A percentile compares a stretch with the other conserved stretches of the same genome.
phyloP scores from a whole-genome alignment of 1,140 invertebrate genomes.

The Diprion similis region DNA sequence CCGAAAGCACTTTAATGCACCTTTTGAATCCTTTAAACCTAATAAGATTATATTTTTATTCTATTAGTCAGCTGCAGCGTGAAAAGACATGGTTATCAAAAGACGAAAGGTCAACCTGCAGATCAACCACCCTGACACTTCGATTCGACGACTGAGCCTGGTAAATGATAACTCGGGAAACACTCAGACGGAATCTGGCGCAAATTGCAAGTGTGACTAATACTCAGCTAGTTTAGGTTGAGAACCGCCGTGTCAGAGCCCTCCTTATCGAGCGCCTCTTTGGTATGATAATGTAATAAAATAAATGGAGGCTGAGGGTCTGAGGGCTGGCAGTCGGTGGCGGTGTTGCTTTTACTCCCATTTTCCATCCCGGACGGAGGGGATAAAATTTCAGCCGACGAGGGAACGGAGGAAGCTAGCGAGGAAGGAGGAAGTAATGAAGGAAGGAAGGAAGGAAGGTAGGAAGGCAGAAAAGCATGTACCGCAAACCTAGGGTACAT shows the following conservation, averaged over 20 bases:
- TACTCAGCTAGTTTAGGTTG: conserved; percentile 38
- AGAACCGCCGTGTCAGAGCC: conserved; percentile 57
- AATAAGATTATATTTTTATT: no score
- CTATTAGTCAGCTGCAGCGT: no score
- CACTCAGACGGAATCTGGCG: neutral
- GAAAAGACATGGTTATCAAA: no score
- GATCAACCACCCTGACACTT: neutral
- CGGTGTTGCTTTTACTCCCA: conserved; percentile 5
- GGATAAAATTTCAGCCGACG: conserved; percentile 28
- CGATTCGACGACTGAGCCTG: neutral
- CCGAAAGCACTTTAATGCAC: no score
- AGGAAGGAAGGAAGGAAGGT: conserved; percentile 34
- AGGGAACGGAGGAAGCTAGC: conserved; percentile 41
- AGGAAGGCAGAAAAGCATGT: conserved; percentile 21
- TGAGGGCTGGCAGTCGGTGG: conserved; percentile 9
- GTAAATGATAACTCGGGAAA: neutral
- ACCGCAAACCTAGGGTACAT: no score
- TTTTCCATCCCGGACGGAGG: neutral
- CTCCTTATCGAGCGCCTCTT: conserved; percentile 59
- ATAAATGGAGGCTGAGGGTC: conserved; percentile 56
- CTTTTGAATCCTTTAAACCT: no score
- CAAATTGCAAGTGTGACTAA: neutral
- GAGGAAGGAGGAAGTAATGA: conserved; percentile 35
- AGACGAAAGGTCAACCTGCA: no score
- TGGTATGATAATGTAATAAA: conserved; percentile 66